phyloP scores from a whole-genome alignment of 2,113 vertebrate genomes.

The Micronycteris hirsuta region DNA sequence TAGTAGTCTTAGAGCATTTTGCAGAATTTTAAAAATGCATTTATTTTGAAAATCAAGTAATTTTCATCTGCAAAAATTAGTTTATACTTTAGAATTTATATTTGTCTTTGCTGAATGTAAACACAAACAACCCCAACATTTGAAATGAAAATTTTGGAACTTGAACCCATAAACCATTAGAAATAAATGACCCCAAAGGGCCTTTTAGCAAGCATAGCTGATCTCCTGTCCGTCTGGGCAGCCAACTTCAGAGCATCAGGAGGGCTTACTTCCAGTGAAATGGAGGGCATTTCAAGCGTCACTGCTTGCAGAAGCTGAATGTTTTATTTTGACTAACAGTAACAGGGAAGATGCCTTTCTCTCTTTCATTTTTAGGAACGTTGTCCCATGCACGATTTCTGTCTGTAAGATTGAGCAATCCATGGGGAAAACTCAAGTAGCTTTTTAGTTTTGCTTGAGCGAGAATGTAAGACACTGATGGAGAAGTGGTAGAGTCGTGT shows the following conservation, averaged over 20 bases:
- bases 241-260: neutral
- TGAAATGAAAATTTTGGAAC: neutral
- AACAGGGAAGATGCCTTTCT: neutral
- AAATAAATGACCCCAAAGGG: neutral
- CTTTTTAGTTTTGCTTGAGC: neutral
- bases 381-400: neutral
- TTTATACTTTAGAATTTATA: conserved; percentile 7
- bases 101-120: neutral
- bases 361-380: conserved; percentile 53
- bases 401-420: neutral
- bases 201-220: neutral
- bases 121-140: neutral
- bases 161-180: neutral
- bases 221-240: neutral
- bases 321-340: conserved; percentile 39
- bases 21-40: conserved; percentile 53
- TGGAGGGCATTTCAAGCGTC: neutral
- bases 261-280: neutral
- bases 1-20: conserved; percentile 52
- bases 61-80: neutral
- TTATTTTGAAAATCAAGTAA: conserved; percentile 37
- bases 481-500: neutral
- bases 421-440: neutral
- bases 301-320: neutral
- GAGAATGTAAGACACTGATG: neutral